Base-by-base conservation (phyloP, 2,797 vertebrate species). In the Odontamblyopus lacepedii region DNA sequence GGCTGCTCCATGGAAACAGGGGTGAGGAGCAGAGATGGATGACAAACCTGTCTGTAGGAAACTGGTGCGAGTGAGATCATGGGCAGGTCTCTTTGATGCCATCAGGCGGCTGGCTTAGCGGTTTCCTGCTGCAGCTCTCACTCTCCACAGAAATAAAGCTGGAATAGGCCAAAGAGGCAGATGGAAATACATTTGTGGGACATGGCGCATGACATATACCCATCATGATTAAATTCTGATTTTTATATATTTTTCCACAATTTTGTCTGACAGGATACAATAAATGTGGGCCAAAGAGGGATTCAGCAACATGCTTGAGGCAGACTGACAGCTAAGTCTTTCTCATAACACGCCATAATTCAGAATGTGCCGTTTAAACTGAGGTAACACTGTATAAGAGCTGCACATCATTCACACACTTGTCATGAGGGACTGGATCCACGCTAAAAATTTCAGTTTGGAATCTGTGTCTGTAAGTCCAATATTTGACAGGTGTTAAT, bases 1-100 rank as follows among this genome's bases (percentile, higher is more conserved):
- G 35, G 35, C 35, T 38, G 72, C 83, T 75, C 84, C 72, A 55
- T 88, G 88, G 87, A 91, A 91, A 92, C 82, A 70, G 27, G 73
- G 76, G 71, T 80, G 80, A 38, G 51, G 71, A 83, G 85, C 72
- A 78, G 71, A 74, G 80, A 90, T 88, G 85, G 89, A 91, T 85
- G 88, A 78, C 81, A 92, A 89, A 88, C 85, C 88, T 87, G 87
- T 77, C 83, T 84, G 88, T 84, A 83, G 90, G 91, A 92, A 92
- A 92, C 85, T 90, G 90, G 85, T 90, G 91, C 81, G 84, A 87
- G 87, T 93, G 92, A 93, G 91, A 85, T 93, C 92, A 94, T 92
- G 87, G 87, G 82, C 88, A 91, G 91, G 87, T 91, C 87, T 88
- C 78, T 89, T 83, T 80, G 85, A 87, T 89, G 89, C 88, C 89